phyloP scores from a whole-genome alignment of 92 coral and sea anemone species.

The Zoanthus gigantus region DNA sequence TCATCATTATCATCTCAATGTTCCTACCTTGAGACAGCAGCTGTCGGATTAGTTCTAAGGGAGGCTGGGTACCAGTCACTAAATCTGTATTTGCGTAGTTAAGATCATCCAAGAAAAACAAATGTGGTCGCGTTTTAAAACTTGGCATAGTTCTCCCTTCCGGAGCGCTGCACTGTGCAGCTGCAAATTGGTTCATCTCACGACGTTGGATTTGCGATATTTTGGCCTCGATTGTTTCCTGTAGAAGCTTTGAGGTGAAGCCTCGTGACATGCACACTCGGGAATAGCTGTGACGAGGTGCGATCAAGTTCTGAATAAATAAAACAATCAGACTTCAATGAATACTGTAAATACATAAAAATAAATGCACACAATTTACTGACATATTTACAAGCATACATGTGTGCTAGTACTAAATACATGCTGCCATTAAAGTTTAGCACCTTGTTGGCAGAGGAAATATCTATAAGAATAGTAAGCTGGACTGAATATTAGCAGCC shows the following conservation, averaged over 20 bases:
- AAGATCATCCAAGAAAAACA: slow-evolving; percentile 90
- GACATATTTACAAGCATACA: too few species aligned
- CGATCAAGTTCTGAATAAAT: slow-evolving; percentile 77
- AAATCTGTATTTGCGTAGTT: slow-evolving; percentile 81
- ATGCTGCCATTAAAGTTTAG: not conserved
- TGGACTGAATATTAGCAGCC: too few species aligned
- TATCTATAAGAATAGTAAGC: too few species aligned
- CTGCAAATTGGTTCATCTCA: slow-evolving; percentile 66
- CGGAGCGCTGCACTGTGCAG: slow-evolving; percentile 38
- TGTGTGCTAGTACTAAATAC: not conserved
- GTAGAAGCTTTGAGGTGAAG: slow-evolving; percentile 78
- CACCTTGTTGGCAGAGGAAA: too few species aligned
- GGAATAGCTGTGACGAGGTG: slow-evolving; percentile 81
- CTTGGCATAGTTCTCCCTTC: slow-evolving; percentile 46
- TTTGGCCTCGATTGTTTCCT: slow-evolving; percentile 87
- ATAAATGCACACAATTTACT: too few species aligned
- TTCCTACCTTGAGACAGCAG: slow-evolving; percentile 82
- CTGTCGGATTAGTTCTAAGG: slow-evolving; percentile 90
- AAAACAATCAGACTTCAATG: not conserved
- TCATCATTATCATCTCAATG: not conserved
- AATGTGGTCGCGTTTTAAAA: slow-evolving; percentile 57
- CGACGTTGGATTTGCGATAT: slow-evolving; percentile 73
- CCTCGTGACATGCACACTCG: slow-evolving; percentile 91
- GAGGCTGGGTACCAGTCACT: slow-evolving; percentile 76
- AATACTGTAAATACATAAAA: not conserved